Base-by-base conservation (phyloP, 2,113 vertebrate genomes). In the Psilopogon haemacephalus region DNA sequence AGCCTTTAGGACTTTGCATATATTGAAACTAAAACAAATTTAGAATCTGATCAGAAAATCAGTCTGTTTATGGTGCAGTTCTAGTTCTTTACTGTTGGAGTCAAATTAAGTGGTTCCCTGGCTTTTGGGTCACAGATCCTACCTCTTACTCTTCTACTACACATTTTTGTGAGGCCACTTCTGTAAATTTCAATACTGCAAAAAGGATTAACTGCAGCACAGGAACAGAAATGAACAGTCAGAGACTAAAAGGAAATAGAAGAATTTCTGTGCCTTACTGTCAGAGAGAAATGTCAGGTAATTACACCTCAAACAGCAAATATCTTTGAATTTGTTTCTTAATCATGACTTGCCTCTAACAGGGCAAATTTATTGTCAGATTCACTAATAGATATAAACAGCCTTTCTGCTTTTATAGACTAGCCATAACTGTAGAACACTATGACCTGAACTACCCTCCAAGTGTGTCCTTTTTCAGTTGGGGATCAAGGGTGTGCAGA, bases 221-320 rank as follows among this genome's bases (percentile, higher is more conserved):
- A 90, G 55, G n/a, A 93, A 33, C 30, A 87, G 55, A 94, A 95
- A 84, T 62, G 63, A 89, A 24, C 38, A 82, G 65, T 81, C 93
- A 92, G 70, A 20, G 2, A 71, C 68, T 46, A 63, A 84, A 71
- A 84, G 44, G 35, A 75, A 85, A 54, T 40, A 32, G 4, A 68
- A 56, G 58, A 72, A 72, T 42, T 87, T 82, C 59, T 82, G 1
- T 92, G 74, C 15, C 55, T 75, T 72, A 40, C 48, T 87, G 58
- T 58, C 56, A 78, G 77, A 88, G 88, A 84, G 76, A 86, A 93
- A 91, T 76, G 32, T 71, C 74, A 84, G 54, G 56, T 93, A 88
- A 84, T 92, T 92, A 48, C 38, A 84, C 12, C 12, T 28, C 71
- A 58, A 88, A 50, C 84, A 83, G 42, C 35, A 81, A 26, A 20